A percentile compares a stretch with the other conserved stretches of the same genome.
Conservation (phyloP, 1,140 invertebrate genomes). For the Lordiphosa clarofinis region DNA sequence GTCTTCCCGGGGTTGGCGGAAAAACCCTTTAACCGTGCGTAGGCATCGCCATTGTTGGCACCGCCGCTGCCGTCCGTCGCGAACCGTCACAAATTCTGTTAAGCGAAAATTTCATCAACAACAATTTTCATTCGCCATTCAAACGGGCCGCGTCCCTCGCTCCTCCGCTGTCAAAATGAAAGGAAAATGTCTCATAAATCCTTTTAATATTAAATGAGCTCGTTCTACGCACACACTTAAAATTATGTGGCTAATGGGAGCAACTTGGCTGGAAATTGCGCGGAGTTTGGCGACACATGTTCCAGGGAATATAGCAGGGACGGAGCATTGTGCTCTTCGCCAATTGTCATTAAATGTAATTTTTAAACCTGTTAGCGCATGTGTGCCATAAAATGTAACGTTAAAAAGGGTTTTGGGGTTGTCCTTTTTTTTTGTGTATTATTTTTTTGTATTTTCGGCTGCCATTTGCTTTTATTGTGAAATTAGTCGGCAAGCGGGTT, state of each 20-base stretch:
- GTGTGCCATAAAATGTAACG: slow-evolving; percentile 63
- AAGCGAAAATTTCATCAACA: slow-evolving; percentile 77
- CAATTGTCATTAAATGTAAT: slow-evolving; percentile 78
- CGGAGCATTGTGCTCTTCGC: slow-evolving; percentile 32
- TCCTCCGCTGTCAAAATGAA: slow-evolving; percentile 67
- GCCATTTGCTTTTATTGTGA: slow-evolving; percentile 72
- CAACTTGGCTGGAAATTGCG: slow-evolving; percentile 74
- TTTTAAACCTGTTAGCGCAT: slow-evolving; percentile 76
- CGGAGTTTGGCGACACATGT: slow-evolving; percentile 63
- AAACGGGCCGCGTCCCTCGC: slow-evolving; percentile 19
- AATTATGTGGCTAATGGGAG: slow-evolving; percentile 77
- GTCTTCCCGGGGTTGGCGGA: too few relatives aligned
- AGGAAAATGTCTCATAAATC: slow-evolving; percentile 78
- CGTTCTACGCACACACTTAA: slow-evolving; percentile 71
- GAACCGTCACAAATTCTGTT: slow-evolving; percentile 75
- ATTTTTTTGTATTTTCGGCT: slow-evolving; percentile 18
- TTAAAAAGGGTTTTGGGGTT: slow-evolving; percentile 54
- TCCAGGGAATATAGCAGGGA: slow-evolving; percentile 21
- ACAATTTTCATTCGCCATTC: slow-evolving; percentile 63
- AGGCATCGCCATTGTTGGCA: slow-evolving; percentile 18
- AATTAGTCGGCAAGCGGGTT: slow-evolving; percentile 71
- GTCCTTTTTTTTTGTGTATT: slow-evolving; percentile 13
- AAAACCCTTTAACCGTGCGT: slow-evolving; percentile 76
- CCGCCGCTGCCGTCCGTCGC: slow-evolving; percentile 27
- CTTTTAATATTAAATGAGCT: slow-evolving; percentile 78